Percentiles rank a stretch among this genome's conserved stretches.
Conservation (phyloP, 2,113 vertebrate genomes). For the Seriola rivoliana region DNA sequence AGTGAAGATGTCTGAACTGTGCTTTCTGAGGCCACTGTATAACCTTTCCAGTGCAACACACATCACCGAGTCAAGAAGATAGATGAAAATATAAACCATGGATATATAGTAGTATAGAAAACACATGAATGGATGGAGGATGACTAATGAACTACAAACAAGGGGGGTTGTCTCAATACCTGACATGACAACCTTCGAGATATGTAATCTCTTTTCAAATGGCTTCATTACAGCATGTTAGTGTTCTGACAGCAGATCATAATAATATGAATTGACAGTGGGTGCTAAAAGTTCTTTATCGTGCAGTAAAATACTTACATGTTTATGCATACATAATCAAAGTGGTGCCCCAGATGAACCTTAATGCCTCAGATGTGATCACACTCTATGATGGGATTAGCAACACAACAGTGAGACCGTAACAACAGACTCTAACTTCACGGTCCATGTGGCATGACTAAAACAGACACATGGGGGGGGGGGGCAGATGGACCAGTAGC, state of each 20-base stretch:
- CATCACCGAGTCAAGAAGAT: too few species aligned
- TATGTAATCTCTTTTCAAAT: neutral
- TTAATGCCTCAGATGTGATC: conserved; percentile 6
- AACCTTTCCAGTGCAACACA: too few species aligned
- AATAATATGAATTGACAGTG: neutral
- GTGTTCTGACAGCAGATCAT: neutral
- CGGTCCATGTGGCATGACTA: conserved; percentile 6
- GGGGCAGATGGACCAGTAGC: conserved; percentile 36
- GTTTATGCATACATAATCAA: conserved; percentile 17
- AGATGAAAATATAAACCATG: too few species aligned
- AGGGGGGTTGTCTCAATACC: neutral
- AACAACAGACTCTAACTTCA: conserved; percentile 28
- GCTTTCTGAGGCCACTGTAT: too few species aligned
- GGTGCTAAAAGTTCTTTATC: conserved; percentile 18
- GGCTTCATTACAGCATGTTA: neutral
- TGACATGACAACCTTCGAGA: neutral
- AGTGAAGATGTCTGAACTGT: too few species aligned
- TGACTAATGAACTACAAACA: conserved; percentile 7
- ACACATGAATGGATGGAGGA: neutral
- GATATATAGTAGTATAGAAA: neutral
- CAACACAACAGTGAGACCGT: neutral
- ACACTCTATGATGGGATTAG: neutral
- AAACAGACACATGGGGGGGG: neutral
- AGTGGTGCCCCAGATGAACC: neutral
- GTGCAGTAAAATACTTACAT: neutral